A percentile compares a stretch with the other conserved stretches of the same genome.
Evolutionary conservation across 1,140 invertebrate species (phyloP).

Genomic region (Campoletis sonorensis): DNA sequence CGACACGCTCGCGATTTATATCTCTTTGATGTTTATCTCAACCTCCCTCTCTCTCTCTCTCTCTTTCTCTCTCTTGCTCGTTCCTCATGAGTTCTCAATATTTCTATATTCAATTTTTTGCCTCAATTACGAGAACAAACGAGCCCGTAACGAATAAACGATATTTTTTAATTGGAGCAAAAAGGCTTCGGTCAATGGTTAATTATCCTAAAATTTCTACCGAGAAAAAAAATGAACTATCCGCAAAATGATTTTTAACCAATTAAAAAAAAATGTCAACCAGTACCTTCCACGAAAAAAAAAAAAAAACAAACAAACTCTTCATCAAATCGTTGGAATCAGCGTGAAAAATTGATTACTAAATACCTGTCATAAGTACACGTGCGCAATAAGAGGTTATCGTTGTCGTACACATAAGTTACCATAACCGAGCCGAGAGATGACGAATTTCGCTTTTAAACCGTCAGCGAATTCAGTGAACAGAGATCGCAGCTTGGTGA

Average conservation of each 20-base stretch:
- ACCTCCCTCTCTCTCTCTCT: constrained; percentile 44
- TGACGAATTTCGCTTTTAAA: constrained; percentile 19
- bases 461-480: constrained; percentile 43
- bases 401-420: constrained; percentile 16
- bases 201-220: no score
- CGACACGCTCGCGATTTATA: constrained; percentile 55
- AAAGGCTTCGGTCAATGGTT: no score
- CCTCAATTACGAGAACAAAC: no score
- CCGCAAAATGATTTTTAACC: no score
- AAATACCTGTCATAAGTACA: constrained; percentile 41
- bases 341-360: constrained; percentile 17
- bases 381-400: constrained; percentile 28
- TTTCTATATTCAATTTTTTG: no score
- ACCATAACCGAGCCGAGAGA: constrained; percentile 6
- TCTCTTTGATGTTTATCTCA: constrained; percentile 54
- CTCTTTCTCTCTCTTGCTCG: no score
- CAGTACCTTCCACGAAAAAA: no score
- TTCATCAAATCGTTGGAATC: constrained; percentile 15
- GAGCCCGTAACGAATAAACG: no score
- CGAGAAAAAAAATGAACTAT: no score
- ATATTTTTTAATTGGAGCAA: no score
- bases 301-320: no score
- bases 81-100: neutral
- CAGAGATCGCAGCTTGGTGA: constrained; percentile 15
- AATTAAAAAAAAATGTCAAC: no score